phyloP scores from a whole-genome alignment of 1,140 invertebrate species.

The Acyrthosiphon pisum region DNA sequence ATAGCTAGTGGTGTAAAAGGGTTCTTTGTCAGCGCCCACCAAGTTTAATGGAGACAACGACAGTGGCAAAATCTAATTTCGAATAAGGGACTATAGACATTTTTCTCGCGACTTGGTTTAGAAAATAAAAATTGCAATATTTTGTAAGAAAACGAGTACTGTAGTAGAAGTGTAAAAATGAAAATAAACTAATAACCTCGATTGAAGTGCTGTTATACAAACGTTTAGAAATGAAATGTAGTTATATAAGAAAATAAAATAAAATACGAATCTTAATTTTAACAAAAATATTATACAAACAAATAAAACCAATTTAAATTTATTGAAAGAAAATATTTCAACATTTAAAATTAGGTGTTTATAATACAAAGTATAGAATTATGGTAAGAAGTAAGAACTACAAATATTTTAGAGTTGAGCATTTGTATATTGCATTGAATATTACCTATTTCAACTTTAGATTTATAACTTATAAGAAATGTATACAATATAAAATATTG shows the following conservation, averaged over 20 bases:
- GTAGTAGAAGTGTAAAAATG: background rate
- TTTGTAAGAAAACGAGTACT: background rate
- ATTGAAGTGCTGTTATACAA: slow-evolving; percentile 30
- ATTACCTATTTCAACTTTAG: background rate
- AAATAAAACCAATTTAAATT: slow-evolving; percentile 1
- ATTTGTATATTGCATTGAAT: background rate
- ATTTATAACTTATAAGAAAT: background rate
- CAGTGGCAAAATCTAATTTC: slow-evolving; percentile 37
- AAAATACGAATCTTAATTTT: background rate
- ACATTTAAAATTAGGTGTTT: background rate
- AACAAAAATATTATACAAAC: background rate
- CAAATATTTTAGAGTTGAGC: background rate
- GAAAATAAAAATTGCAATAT: slow-evolving; percentile 37
- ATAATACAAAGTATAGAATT: background rate
- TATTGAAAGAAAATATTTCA: background rate
- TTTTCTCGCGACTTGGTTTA: slow-evolving; percentile 8
- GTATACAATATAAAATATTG: background rate
- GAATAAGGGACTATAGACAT: slow-evolving; percentile 20
- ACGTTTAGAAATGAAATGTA: slow-evolving; percentile 30
- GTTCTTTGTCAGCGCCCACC: slow-evolving; percentile 46
- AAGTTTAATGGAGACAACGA: slow-evolving; percentile 48
- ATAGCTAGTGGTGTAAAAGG: slow-evolving; percentile 33
- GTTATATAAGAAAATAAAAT: slow-evolving; percentile 3
- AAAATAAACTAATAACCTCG: slow-evolving; percentile 26
- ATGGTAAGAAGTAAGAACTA: background rate